phyloP scores from a whole-genome alignment of 2,113 vertebrate genomes.

The Pleuronectes platessa region DNA sequence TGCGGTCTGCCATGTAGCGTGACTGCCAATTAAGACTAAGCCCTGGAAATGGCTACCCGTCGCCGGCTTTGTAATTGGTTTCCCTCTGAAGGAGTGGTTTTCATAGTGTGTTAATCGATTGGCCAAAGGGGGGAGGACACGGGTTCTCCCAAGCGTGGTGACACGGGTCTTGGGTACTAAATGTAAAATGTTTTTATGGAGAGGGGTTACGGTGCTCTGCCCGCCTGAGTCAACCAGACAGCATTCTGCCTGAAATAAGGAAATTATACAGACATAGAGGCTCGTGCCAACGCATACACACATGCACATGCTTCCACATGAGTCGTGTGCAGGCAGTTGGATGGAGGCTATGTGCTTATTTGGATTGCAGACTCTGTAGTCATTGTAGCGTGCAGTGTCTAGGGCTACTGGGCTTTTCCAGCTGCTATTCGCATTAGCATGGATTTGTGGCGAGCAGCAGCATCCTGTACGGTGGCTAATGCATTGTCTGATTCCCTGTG shows the following conservation, averaged over 20 bases:
- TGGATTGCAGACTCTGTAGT: constrained; percentile 4
- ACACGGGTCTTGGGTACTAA: constrained; percentile 27
- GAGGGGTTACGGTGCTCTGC: constrained; percentile 9
- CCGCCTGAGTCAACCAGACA: constrained; percentile 8
- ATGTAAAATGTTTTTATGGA: constrained; percentile 26
- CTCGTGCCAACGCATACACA: background rate
- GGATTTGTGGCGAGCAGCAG: constrained; percentile 18
- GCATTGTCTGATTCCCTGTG: constrained; percentile 23
- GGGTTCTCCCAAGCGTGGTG: constrained; percentile 36
- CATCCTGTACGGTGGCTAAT: constrained; percentile 13
- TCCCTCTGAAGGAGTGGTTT: constrained; percentile 35
- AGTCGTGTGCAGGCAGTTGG: background rate
- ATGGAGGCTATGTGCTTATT: constrained; percentile 7
- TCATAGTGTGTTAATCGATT: constrained; percentile 64
- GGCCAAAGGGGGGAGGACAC: constrained; percentile 27
- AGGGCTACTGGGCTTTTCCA: constrained; percentile 22
- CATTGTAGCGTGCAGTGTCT: background rate
- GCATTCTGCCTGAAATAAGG: background rate
- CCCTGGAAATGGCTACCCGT: constrained; percentile 68
- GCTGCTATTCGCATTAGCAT: constrained; percentile 23
- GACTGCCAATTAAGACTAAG: constrained; percentile 77
- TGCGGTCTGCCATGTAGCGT: constrained; percentile 58
- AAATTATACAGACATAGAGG: background rate
- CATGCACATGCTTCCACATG: background rate
- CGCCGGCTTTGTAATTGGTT: constrained; percentile 66